phyloP scores from a whole-genome alignment of 1,140 invertebrate genomes.

The Trichonephila inaurata region DNA sequence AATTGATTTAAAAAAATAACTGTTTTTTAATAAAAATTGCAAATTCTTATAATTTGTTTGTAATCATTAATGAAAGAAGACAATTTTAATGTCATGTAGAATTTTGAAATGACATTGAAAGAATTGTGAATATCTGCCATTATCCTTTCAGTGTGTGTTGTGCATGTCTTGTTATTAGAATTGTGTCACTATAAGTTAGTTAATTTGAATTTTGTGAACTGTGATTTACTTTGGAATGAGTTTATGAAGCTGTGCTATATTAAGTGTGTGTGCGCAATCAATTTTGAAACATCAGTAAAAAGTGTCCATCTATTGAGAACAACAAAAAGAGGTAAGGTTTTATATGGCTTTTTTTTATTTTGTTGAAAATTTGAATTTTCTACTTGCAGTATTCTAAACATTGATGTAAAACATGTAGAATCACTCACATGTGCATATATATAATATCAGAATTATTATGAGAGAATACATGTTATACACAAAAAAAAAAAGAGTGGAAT shows the following conservation, averaged over 20 bases:
- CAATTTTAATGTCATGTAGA: not conserved
- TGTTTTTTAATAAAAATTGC: too few relatives aligned
- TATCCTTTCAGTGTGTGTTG: not conserved
- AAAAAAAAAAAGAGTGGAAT: too few relatives aligned
- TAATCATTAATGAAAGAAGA: not conserved
- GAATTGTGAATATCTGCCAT: not conserved
- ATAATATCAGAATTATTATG: too few relatives aligned
- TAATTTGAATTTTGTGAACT: not conserved
- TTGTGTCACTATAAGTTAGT: not conserved
- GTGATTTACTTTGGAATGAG: not conserved
- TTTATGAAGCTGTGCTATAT: not conserved
- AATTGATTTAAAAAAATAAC: too few relatives aligned
- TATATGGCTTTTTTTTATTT: not conserved
- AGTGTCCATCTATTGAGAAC: not conserved
- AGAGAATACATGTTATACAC: too few relatives aligned
- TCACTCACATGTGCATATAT: not conserved
- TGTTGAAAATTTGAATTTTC: not conserved
- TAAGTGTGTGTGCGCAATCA: constrained; percentile 10
- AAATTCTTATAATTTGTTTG: too few relatives aligned
- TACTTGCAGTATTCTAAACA: not conserved
- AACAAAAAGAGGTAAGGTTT: not conserved
- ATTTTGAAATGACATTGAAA: not conserved
- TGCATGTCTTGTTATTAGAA: not conserved
- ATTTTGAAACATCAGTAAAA: constrained; percentile 5
- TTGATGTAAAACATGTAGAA: not conserved